Evolutionary conservation across 2,888 invertebrate genomes (phyloP).

Genomic region (Hirtodrosophila cameraria): DNA sequence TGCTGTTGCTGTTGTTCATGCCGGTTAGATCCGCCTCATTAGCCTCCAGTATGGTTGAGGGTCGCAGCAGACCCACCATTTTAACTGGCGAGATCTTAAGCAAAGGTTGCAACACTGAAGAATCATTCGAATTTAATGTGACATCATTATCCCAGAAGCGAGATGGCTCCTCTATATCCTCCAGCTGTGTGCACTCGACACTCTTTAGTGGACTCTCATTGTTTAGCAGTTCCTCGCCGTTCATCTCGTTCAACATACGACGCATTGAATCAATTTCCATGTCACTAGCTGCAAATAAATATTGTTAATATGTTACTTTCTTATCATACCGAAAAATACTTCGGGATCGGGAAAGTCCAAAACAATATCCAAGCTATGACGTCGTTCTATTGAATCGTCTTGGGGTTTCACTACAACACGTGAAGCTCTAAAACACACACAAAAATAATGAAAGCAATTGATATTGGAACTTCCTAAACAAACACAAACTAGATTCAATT

Average conservation of each 20-base stretch:
- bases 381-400: too few species aligned
- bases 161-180: slow-evolving; percentile 82
- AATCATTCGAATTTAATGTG: slow-evolving; percentile 58
- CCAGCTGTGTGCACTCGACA: slow-evolving; percentile 79
- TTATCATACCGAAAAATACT: too few species aligned
- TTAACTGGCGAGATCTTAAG: slow-evolving; percentile 81
- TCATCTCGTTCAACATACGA: slow-evolving; percentile 69
- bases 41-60: slow-evolving; percentile 83
- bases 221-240: slow-evolving; percentile 48
- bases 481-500: too few species aligned
- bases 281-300: slow-evolving; percentile 37
- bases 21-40: slow-evolving; percentile 56
- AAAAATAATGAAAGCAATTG: too few species aligned
- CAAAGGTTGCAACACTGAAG: slow-evolving; percentile 19
- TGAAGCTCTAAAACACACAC: too few species aligned
- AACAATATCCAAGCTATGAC: too few species aligned
- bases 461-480: too few species aligned
- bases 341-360: too few species aligned
- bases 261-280: slow-evolving; percentile 71
- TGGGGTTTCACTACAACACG: too few species aligned
- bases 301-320: not conserved
- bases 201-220: slow-evolving; percentile 67
- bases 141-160: slow-evolving; percentile 81
- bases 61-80: slow-evolving; percentile 82
- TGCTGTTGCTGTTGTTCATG: slow-evolving; percentile 47